These are phyloP conservation scores for Zosterops pallidus DNA, from an alignment of 2,113 vertebrate genomes.

Conservation along the genomic window DNA sequence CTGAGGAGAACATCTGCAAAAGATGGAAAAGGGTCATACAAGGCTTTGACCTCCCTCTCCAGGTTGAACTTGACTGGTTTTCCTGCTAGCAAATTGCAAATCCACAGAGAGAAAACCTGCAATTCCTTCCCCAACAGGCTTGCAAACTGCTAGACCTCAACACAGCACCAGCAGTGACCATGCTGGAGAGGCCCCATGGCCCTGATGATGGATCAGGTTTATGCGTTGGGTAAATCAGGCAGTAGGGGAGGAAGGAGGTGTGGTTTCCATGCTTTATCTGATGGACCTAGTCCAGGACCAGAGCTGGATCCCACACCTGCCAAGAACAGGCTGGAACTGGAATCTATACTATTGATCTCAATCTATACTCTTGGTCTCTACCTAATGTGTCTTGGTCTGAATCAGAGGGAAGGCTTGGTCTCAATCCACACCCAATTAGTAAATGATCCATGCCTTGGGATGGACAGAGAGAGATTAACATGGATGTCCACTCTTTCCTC, in stretches of 20 bases:
- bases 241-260: neutral
- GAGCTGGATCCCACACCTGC: neutral
- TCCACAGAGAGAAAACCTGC: neutral
- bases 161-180: neutral
- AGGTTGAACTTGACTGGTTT: neutral
- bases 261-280: neutral
- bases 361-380: neutral
- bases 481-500: neutral
- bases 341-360: neutral
- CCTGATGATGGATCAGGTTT: neutral
- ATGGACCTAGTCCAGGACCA: neutral
- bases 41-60: neutral
- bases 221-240: neutral
- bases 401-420: neutral
- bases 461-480: neutral
- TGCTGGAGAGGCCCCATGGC: neutral
- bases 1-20: constrained; percentile 40
- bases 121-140: neutral
- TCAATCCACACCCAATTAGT: accelerated
- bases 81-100: neutral
- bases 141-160: neutral
- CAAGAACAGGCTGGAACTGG: neutral
- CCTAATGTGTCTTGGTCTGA: neutral
- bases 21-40: neutral
- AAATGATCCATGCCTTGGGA: neutral